Percentiles rank a stretch among this genome's conserved stretches.
These are phyloP conservation scores for Habrosyne pyritoides DNA, from an alignment of 2,888 invertebrate species.

Conservation along the genomic window DNA sequence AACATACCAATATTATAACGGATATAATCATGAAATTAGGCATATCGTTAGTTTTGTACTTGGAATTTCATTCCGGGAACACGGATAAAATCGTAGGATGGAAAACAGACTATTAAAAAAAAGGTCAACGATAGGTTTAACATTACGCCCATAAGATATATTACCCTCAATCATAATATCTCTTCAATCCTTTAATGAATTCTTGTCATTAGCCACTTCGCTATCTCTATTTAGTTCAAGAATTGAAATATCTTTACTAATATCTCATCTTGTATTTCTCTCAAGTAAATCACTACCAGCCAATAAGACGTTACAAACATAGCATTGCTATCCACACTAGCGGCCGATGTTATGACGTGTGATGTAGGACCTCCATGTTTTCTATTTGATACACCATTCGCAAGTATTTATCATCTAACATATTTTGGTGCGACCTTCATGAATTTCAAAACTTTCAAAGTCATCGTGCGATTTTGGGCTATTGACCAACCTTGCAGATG, in stretches of 20 bases:
- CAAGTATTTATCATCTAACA: neutral
- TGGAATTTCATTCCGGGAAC: too few relatives aligned
- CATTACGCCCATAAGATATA: too few relatives aligned
- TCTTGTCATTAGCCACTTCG: neutral
- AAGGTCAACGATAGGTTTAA: too few relatives aligned
- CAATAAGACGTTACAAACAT: neutral
- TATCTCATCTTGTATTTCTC: neutral
- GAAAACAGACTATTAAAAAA: too few relatives aligned
- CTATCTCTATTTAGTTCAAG: neutral
- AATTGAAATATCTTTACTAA: neutral
- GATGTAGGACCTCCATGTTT: neutral
- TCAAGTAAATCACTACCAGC: neutral
- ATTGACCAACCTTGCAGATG: slow-evolving; percentile 4
- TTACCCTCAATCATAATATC: neutral
- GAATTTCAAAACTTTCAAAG: neutral
- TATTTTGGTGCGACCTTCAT: neutral
- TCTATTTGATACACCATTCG: too few relatives aligned
- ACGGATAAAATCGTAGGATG: too few relatives aligned
- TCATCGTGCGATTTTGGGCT: neutral
- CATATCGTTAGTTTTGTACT: too few relatives aligned
- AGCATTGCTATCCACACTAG: too few relatives aligned
- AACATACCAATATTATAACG: too few relatives aligned
- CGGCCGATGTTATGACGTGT: too few relatives aligned
- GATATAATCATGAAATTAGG: too few relatives aligned
- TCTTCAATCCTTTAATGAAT: neutral